Evolutionary conservation across 2,113 vertebrate genomes (phyloP), one percentile per base, ranked within the genome.

Genomic region (Brachirus orientalis): DNA sequence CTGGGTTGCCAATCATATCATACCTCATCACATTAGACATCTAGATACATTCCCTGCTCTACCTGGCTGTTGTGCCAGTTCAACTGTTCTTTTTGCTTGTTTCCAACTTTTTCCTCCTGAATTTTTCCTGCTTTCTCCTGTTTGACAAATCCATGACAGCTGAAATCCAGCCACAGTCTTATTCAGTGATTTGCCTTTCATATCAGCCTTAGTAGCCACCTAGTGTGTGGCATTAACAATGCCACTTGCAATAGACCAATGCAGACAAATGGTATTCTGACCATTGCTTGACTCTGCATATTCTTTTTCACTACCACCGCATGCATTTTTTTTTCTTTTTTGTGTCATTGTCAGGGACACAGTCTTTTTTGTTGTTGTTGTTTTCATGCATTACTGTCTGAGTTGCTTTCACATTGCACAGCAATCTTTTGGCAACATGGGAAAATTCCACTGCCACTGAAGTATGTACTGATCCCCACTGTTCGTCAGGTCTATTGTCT

Each of bases 21-120:
- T 68, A 36, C 52, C 61, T 68, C 70, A 79, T 87, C 73, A 70
- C 54, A 62, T 77, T 48, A 63, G 63, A 69, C 62, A 64, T 53
- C 20, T 0, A 14, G 52, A 61, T 19, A 7, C 65, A 28, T 37
- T 11, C 52, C 45, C 55, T 4, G 33, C 63, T 53, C 20, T 46
- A 19, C 2, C 59, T 13, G 28, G 53, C 61, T 33, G 14, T 3
- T 37, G 1, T 52, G 20, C 62, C 66, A 16, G 46, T 54, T 51
- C 17, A 43, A 7, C 46, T 2, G 7, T 41, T 17, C 41, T 17
- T 12, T 79, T 28, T 60, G 18, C 71, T 56, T 61, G 4, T 11
- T 17, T 53, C 14, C 18, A 19, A 5, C 38, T n/a, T 8, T 3
- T 18, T 13, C 13, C 11, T 54, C 33, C 51, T 4, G 28, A 17